A percentile compares a stretch with the other conserved stretches of the same genome.
Evolutionary conservation across 1,140 invertebrate genomes (phyloP).

Genomic region (Micrasema minimum): DNA sequence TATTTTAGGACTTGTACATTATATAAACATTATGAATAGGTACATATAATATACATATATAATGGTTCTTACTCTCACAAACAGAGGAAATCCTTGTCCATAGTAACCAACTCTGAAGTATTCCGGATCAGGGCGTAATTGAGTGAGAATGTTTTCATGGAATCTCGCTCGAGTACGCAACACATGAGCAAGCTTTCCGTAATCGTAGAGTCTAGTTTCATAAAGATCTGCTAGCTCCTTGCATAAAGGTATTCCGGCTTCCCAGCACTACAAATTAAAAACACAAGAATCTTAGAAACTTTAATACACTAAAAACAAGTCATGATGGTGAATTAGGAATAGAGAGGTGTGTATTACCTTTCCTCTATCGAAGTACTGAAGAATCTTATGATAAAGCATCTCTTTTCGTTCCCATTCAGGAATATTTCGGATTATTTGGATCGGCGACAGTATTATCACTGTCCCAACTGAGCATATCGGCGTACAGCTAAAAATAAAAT

Average conservation of each 20-base stretch:
- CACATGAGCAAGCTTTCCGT: slow-evolving; percentile 85
- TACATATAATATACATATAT: too few species aligned
- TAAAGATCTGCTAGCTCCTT: slow-evolving; percentile 92
- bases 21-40: background rate
- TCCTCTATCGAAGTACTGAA: slow-evolving; percentile 94
- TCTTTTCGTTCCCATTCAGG: slow-evolving; percentile 95
- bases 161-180: slow-evolving; percentile 89
- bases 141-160: slow-evolving; percentile 89
- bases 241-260: slow-evolving; percentile 92
- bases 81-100: slow-evolving; percentile 92
- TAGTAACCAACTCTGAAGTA: slow-evolving; percentile 98
- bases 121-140: slow-evolving; percentile 90
- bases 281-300: too few species aligned
- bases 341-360: slow-evolving; percentile 72
- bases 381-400: slow-evolving; percentile 87
- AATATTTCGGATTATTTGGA: slow-evolving; percentile 74
- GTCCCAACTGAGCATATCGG: slow-evolving; percentile 90
- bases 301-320: too few species aligned
- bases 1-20: too few species aligned
- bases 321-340: too few species aligned
- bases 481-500: slow-evolving; percentile 80
- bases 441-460: slow-evolving; percentile 73
- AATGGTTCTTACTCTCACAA: slow-evolving; percentile 81
- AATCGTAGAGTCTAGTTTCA: slow-evolving; percentile 91
- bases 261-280: slow-evolving; percentile 89